These are phyloP conservation scores for Cryptus viduatorius DNA, from an alignment of 2,888 invertebrate species.

Conservation along the genomic window DNA sequence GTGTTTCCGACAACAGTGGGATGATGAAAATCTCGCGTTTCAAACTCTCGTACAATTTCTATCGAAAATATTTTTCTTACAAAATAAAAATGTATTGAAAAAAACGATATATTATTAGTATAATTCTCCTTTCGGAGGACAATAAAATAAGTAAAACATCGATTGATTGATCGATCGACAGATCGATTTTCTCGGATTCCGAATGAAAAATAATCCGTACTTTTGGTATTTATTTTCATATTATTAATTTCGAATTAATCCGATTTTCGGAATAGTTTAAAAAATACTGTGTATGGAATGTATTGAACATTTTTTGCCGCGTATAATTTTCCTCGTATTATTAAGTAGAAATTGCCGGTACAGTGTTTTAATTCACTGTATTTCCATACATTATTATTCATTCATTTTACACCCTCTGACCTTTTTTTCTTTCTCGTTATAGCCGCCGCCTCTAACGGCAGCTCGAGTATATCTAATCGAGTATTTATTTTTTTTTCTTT, in stretches of 20 bases:
- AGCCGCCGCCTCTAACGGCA: neutral
- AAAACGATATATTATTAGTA: no score
- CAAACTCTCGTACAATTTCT: neutral
- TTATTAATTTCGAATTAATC: neutral
- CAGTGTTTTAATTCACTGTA: neutral
- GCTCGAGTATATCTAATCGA: conserved; percentile 9
- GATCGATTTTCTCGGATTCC: no score
- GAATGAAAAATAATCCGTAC: neutral
- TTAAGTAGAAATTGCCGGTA: neutral
- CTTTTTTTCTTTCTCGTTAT: conserved; percentile 6
- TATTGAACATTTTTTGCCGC: no score
- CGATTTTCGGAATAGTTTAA: neutral
- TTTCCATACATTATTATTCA: neutral
- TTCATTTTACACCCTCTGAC: conserved; percentile 6
- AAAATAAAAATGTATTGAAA: no score
- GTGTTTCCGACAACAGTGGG: neutral
- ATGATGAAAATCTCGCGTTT: neutral
- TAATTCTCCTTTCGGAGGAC: no score
- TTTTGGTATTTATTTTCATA: neutral
- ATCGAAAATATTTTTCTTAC: neutral
- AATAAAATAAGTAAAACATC: no score
- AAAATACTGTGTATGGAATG: neutral
- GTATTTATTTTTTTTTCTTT: neutral
- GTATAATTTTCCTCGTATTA: neutral
- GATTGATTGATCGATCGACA: no score